Base-by-base conservation (phyloP, 2,888 invertebrate species). In the Drosophila bunnanda region DNA sequence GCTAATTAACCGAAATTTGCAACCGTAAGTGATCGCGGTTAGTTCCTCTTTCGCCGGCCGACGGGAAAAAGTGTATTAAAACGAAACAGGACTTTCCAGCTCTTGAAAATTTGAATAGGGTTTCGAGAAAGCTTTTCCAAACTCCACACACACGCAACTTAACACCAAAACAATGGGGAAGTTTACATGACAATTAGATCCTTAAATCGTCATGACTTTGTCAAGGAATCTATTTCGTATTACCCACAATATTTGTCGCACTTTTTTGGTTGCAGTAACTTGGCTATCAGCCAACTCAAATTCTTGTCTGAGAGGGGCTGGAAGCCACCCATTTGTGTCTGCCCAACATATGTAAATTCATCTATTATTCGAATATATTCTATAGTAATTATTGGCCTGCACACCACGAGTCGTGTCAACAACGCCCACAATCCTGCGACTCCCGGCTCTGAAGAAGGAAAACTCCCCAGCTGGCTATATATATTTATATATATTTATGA, bases 401-500 rank as follows among this genome's bases (percentile, higher is more conserved):
- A 30, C 22, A 30, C 22, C 55, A 56, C 65, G 64, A 69, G 48
- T 53, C 61, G 38, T 66, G 71, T 68, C 77, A 72, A 62, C 64
- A 55, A 75, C 79, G 79, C 82, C 84, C 70, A 82, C 86, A 52
- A 67, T 56, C 32, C 48, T 36, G 22, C 38, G 41, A 50, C 4
- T 72, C 48, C 44, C 57, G 34, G 34, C 50, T 52, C 32, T 25
- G 41, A 38, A 62, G 54, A 69, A 44, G 56, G 55, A 39, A 57
- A 62, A 70, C 62, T 64, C 48, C 68, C 53, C 78, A 80, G 77
- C 81, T 85, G 77, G 73, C 62, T 50, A 30, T 30, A 22, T 53
- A 28, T 32, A 25, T 20, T 3, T n/a, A 30, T 55, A 52, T 67
- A 77, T 77, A 81, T 84, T 84, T 84, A 79, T 79, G 77, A 75